Percentiles rank a stretch among this genome's conserved stretches.
Conservation (phyloP, 2,888 invertebrate genomes). For the Esperia sulphurella region DNA sequence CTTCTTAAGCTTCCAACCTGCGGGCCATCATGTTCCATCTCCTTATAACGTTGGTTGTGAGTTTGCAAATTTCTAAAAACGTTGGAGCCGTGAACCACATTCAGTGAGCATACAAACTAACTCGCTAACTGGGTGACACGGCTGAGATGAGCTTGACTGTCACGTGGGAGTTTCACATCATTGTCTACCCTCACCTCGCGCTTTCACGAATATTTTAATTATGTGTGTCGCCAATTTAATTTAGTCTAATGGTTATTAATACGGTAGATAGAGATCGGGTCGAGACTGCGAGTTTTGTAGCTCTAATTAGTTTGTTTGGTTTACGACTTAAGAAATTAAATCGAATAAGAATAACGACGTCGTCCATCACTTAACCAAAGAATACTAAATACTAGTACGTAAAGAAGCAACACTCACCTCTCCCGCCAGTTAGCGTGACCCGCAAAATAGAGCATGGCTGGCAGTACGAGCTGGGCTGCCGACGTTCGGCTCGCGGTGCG, state of each 20-base stretch:
- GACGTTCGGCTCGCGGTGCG: too few relatives aligned
- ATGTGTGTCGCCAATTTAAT: constrained; percentile 67
- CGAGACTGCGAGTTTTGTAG: background rate
- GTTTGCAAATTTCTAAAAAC: background rate
- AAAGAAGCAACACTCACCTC: too few relatives aligned
- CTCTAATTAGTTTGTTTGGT: background rate
- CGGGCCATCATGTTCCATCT: too few relatives aligned
- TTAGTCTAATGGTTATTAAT: constrained; percentile 58
- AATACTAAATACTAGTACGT: too few relatives aligned
- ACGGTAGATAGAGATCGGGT: constrained; percentile 8
- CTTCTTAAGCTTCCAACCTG: too few relatives aligned
- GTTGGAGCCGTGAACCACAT: constrained; percentile 53
- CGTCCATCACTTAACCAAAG: too few relatives aligned
- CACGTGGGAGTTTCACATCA: constrained; percentile 59
- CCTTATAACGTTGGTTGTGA: too few relatives aligned
- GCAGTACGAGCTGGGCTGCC: too few relatives aligned
- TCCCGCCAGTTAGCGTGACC: too few relatives aligned
- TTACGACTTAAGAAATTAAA: background rate
- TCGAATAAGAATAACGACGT: background rate
- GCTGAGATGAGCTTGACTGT: constrained; percentile 28
- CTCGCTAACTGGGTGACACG: constrained; percentile 54
- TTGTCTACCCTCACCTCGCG: constrained; percentile 40
- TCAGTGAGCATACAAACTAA: constrained; percentile 8
- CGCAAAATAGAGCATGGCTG: too few relatives aligned
- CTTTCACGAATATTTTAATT: constrained; percentile 74